Evolutionary conservation across 2,113 vertebrate genomes (phyloP), one percentile per base, ranked within the genome.

Genomic region (Zosterops pallidus): DNA sequence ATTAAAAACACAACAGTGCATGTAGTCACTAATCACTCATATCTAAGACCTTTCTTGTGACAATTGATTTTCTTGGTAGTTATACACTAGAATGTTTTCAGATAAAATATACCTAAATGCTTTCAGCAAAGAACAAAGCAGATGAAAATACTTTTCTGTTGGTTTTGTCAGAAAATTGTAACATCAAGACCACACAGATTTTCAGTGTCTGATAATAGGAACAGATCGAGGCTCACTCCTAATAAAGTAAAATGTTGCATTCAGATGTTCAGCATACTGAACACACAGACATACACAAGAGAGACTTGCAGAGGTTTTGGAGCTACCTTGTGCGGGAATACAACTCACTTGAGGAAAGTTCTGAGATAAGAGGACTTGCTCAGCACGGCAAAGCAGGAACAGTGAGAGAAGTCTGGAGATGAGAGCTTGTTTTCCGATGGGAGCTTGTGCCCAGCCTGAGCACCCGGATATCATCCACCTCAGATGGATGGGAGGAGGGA

Each of bases 391-490:
- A 35, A 10, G 4, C 16, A 55, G 63, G 68, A 64, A 12, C 2
- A 63, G 7, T 0, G 0, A 33, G 39, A 35, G 31, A 42, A 65
- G 21, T 11, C 29, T 76, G 28, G 26, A 31, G 24, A 76, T 2
- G 1, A 53, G 24, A 79, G 29, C 5, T 21, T 0, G 0, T 3
- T 44, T 47, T 49, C 41, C 13, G 6, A 41, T 39, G 39, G 39
- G 39, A 12, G 39, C 39, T 39, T 39, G n/a, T 1, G 4, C 11
- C n/a, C 0, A 3, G 14, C 17, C 42, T 21, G 52, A 70, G 56
- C 39, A 70, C 20, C 4, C 0, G 1, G 35, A 2, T 44, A 5
- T 5, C 20, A 12, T 4, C 1, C 39, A 49, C 10, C 12, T 6
- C 10, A 7, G 5, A 11, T 1, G 1, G 74, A 21, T 0, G 1